Evolutionary conservation across 2,113 vertebrate genomes (phyloP).

Genomic region (Romanogobio albipinnatus): DNA sequence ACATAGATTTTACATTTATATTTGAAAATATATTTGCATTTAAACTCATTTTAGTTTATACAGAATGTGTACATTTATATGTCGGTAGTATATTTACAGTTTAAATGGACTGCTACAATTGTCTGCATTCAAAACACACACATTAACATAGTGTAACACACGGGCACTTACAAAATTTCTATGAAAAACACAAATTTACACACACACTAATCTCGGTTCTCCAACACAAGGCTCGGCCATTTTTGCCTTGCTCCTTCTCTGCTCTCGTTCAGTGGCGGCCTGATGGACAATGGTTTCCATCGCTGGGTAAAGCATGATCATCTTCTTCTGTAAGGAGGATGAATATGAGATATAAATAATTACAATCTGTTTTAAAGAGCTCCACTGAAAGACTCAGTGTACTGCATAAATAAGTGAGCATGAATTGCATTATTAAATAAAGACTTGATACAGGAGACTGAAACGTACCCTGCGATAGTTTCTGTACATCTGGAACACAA

Average conservation of each 20-base stretch:
- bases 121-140: constrained; percentile 45
- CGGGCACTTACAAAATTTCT: background rate
- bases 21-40: constrained; percentile 13
- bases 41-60: background rate
- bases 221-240: background rate
- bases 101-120: constrained; percentile 65
- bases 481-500: constrained; percentile 71
- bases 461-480: constrained; percentile 73
- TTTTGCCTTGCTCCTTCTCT: constrained; percentile 51
- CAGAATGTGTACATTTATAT: constrained; percentile 30
- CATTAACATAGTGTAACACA: constrained; percentile 44
- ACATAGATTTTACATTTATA: background rate
- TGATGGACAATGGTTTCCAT: constrained; percentile 76
- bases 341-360: background rate
- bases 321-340: constrained; percentile 67
- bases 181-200: constrained; percentile 28
- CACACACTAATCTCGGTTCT: background rate
- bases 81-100: constrained; percentile 6
- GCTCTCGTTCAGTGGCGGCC: constrained; percentile 67
- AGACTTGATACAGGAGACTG: background rate
- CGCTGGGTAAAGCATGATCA: constrained; percentile 69
- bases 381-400: background rate
- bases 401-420: background rate
- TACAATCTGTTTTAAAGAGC: background rate
- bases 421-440: background rate